Evolutionary conservation across 2,113 vertebrate genomes (phyloP).

Genomic region (Lagenorhynchus albirostris): DNA sequence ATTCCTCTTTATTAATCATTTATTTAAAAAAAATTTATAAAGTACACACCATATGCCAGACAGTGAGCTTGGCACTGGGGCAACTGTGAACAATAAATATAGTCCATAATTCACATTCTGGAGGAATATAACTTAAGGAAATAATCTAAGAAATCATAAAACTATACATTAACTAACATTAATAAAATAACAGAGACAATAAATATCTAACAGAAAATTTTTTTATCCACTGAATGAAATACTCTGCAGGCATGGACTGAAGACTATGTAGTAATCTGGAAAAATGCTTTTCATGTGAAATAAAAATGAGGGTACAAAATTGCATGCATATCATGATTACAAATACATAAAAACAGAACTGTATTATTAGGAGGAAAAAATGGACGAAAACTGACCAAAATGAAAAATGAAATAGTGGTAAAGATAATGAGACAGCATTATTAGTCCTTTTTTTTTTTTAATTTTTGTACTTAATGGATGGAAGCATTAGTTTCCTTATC

Average conservation of each 20-base stretch:
- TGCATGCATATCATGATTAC: background rate
- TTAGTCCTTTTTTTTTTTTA: background rate
- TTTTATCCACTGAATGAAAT: background rate
- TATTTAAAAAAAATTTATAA: background rate
- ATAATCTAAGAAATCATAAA: conserved; percentile 6
- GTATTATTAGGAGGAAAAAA: background rate
- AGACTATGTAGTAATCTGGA: background rate
- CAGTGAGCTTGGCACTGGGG: background rate
- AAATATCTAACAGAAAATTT: background rate
- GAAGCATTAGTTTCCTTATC: background rate
- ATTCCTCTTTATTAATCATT: background rate
- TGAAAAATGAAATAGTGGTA: background rate
- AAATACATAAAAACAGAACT: background rate
- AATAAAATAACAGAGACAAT: background rate
- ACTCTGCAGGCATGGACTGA: background rate
- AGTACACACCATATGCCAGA: background rate
- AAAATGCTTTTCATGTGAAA: background rate
- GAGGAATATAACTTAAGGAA: background rate
- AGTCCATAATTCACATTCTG: background rate
- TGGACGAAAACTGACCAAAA: conserved; percentile 4
- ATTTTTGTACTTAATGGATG: background rate
- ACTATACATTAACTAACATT: background rate
- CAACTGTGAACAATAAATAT: background rate
- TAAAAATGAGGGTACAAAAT: background rate
- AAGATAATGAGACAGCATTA: background rate